These are phyloP conservation scores for Enteromius treurensis DNA, from an alignment of 2,797 vertebrate species.

Conservation along the genomic window DNA sequence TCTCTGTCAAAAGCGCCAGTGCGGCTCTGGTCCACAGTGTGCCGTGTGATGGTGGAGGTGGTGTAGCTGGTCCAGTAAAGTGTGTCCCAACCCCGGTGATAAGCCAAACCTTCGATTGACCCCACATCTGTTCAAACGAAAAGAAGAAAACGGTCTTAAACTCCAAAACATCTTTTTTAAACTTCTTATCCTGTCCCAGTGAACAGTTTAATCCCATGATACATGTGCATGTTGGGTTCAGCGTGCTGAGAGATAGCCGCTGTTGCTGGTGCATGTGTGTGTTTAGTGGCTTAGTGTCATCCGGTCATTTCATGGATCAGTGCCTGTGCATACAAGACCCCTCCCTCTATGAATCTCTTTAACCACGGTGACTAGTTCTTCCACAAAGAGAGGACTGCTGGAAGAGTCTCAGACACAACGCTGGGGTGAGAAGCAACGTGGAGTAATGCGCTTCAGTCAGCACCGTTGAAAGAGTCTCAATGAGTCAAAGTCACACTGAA, in stretches of 20 bases:
- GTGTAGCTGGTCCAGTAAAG: slow-evolving; percentile 99
- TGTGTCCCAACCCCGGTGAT: slow-evolving; percentile 94
- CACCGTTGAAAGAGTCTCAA: neutral
- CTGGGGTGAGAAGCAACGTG: neutral
- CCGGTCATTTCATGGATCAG: slow-evolving; percentile 71
- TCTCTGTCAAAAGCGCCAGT: slow-evolving; percentile 90
- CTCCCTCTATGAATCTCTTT: slow-evolving; percentile 57
- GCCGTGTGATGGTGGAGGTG: slow-evolving; percentile 96
- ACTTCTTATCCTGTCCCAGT: neutral
- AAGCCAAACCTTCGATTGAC: slow-evolving; percentile 94
- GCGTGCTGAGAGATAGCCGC: neutral
- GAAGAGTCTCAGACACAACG: slow-evolving; percentile 2
- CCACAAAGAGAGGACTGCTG: slow-evolving; percentile 54
- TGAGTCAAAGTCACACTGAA: neutral
- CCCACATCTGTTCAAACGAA: slow-evolving; percentile 84
- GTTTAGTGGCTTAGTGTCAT: slow-evolving; percentile 67
- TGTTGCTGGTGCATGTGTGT: slow-evolving; percentile 46
- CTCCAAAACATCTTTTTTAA: slow-evolving; percentile 17
- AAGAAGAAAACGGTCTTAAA: slow-evolving; percentile 14
- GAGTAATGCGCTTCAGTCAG: neutral
- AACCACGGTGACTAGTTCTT: slow-evolving; percentile 56
- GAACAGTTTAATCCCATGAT: slow-evolving; percentile 5
- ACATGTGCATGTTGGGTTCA: slow-evolving; percentile 21
- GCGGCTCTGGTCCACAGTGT: slow-evolving; percentile 93
- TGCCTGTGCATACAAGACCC: slow-evolving; percentile 67